Conservation (phyloP, 2,888 invertebrate species). For the Pristionchus entomophagus region DNA sequence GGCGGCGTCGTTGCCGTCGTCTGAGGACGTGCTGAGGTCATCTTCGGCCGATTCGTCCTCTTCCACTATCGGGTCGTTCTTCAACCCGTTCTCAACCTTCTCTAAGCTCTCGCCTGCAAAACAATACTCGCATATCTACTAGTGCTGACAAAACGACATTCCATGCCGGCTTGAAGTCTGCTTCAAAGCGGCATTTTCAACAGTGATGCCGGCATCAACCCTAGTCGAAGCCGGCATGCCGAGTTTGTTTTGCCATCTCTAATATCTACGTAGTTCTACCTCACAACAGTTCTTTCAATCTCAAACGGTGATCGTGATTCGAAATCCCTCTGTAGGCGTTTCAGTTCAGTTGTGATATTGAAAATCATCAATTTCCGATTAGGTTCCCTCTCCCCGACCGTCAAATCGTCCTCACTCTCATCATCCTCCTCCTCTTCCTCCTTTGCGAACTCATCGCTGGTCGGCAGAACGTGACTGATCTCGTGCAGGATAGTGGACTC, state of each 20-base stretch:
- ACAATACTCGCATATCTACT: background rate
- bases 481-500: constrained; percentile 76
- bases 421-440: constrained; percentile 75
- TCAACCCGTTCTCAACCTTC: constrained; percentile 65
- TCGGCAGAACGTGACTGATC: constrained; percentile 76
- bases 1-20: background rate
- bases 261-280: background rate
- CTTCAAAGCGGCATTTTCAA: no score
- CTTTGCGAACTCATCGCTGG: constrained; percentile 75
- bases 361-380: background rate
- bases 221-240: no score
- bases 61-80: constrained; percentile 63
- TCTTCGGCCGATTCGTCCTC: constrained; percentile 65
- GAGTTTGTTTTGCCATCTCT: no score
- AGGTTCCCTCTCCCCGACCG: background rate
- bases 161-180: no score
- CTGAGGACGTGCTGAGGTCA: constrained; percentile 42
- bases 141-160: no score
- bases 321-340: no score
- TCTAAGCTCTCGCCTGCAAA: constrained; percentile 63
- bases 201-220: no score
- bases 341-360: no score
- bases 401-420: constrained; percentile 40
- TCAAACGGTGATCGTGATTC: no score
- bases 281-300: background rate